These are phyloP conservation scores for Erannis defoliaria DNA, from an alignment of 2,888 invertebrate species.

Conservation along the genomic window DNA sequence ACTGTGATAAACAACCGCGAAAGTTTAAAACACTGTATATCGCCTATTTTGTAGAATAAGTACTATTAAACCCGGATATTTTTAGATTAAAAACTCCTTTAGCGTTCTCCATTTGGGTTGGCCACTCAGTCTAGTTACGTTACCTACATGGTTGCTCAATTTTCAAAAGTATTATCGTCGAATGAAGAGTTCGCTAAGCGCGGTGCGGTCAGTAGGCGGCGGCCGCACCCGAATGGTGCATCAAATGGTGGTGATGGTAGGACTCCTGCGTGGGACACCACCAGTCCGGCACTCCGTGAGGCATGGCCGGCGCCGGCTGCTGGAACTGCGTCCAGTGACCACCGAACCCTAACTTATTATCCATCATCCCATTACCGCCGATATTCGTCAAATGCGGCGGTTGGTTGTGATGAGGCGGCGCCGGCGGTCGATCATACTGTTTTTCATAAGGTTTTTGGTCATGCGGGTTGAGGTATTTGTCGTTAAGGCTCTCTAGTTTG, in stretches of 20 bases:
- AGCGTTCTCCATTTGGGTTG: not conserved
- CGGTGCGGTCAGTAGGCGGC: slow-evolving; percentile 91
- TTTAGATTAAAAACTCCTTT: not conserved
- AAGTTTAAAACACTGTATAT: no score
- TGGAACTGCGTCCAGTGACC: slow-evolving; percentile 91
- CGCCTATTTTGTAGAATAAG: no score
- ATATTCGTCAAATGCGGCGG: slow-evolving; percentile 76
- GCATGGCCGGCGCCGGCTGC: slow-evolving; percentile 89
- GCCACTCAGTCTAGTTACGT: not conserved
- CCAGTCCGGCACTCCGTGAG: slow-evolving; percentile 84
- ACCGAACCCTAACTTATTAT: slow-evolving; percentile 87
- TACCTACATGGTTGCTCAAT: not conserved
- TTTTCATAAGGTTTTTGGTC: slow-evolving; percentile 90
- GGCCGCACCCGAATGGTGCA: slow-evolving; percentile 90
- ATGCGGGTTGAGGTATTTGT: slow-evolving; percentile 83
- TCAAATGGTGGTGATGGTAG: slow-evolving; percentile 86
- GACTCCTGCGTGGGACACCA: slow-evolving; percentile 84
- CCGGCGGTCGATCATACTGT: slow-evolving; percentile 91
- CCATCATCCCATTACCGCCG: slow-evolving; percentile 89
- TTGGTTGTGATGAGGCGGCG: slow-evolving; percentile 73
- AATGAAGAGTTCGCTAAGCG: slow-evolving; percentile 86
- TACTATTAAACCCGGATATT: no score
- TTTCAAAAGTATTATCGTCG: slow-evolving; percentile 53
- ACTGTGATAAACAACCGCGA: no score
- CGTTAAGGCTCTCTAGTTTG: slow-evolving; percentile 83